Evolutionary conservation across 92 coral and sea anemone genomes (phyloP), one percentile per base, ranked within the genome.

Genomic region (Palythoa grandiflora): DNA sequence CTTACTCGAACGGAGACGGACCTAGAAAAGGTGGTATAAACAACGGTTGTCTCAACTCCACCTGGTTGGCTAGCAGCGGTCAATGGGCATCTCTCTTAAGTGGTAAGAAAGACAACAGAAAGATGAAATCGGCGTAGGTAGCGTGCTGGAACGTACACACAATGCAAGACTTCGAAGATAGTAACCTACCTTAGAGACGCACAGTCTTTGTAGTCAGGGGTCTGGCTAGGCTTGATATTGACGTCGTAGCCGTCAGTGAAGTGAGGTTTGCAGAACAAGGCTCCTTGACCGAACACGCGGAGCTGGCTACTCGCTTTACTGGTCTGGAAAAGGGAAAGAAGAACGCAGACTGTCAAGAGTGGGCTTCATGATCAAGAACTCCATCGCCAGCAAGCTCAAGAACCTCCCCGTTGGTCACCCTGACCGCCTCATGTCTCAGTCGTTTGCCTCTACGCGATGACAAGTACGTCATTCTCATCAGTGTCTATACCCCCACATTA

Each of bases 141-240:
- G 87, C 74, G 53, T 70, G 74, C 52, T 83, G 75, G 75, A 83
- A 83, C 75, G 73, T 83, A n/a, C 68, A 75, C 14, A 63, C 87
- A 63, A 68, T 77, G 60, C 83, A 77, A 57, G 65, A 65, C 57
- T 65, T 36, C 9, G 35, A 39, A 35, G 86, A 13, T n/a, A 51
- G 17, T 28, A 28, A 28, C 28, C 52, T 78, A 68, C 77, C 78
- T 8, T 44, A 84, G 60, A 68, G 79, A 70, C 53, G 70, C 3
- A 66, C 88, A 14, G 88, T 78, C n/a, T 40, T 84, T 12, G 39
- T 44, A n/a, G 79, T 8, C 38, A 20, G 40, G 10, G 74, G 21
- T 0, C 74, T 70, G 74, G 70, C 70, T 61, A 12, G 19, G 21
- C 71, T 63, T 12, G 74, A 70, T 39, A 70, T 28, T 35, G 40